Conservation (phyloP, 2,888 invertebrate genomes). For the Hypercompe scribonia region DNA sequence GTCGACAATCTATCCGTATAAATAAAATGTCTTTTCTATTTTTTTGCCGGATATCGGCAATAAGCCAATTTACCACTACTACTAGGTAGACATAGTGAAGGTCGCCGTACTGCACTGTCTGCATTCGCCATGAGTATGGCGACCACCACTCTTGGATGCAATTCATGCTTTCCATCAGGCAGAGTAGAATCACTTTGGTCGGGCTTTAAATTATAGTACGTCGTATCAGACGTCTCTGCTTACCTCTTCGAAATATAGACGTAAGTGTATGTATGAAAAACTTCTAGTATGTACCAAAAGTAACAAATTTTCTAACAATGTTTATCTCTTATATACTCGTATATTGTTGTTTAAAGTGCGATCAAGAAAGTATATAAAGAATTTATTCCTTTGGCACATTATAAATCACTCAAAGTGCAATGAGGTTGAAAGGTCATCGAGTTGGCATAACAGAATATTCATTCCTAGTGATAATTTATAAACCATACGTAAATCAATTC, state of each 20-base stretch:
- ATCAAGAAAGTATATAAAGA: not conserved
- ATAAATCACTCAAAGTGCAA: not conserved
- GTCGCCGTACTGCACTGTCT: too few relatives aligned
- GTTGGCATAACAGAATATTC: not conserved
- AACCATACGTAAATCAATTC: not conserved
- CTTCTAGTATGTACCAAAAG: not conserved
- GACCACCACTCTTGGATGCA: too few relatives aligned
- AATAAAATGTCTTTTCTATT: too few relatives aligned
- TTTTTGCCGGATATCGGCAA: too few relatives aligned
- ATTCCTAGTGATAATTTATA: not conserved
- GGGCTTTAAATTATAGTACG: too few relatives aligned
- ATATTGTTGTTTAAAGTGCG: not conserved
- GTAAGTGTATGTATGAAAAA: not conserved
- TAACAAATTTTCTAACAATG: not conserved
- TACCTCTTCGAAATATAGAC: not conserved
- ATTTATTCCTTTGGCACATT: not conserved
- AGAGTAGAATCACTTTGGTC: too few relatives aligned
- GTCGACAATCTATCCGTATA: too few relatives aligned
- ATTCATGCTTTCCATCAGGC: too few relatives aligned
- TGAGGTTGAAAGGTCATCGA: not conserved
- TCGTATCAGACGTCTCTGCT: not conserved
- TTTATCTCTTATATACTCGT: not conserved
- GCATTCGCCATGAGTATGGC: too few relatives aligned
- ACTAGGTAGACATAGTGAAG: too few relatives aligned
- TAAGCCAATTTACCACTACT: too few relatives aligned